Conservation (phyloP, 1,140 invertebrate species). For the Meloidogyne hapla region DNA sequence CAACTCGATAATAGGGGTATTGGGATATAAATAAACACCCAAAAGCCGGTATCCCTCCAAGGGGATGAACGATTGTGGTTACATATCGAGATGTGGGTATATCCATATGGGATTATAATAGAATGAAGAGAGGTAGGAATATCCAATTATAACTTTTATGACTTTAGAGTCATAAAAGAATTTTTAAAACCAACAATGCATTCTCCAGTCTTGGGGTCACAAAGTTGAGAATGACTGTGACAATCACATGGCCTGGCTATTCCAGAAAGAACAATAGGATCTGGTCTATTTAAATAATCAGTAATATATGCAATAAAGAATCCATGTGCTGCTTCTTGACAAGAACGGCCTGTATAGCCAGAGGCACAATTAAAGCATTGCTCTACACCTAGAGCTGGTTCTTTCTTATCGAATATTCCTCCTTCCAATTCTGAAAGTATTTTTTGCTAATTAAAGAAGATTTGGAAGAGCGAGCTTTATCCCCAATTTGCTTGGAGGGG, state of each 20-base stretch:
- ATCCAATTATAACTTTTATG: too few species aligned
- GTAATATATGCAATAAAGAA: conserved; percentile 75
- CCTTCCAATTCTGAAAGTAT: conserved; percentile 64
- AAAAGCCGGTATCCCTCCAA: too few species aligned
- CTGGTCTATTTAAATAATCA: conserved; percentile 69
- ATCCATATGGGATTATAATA: too few species aligned
- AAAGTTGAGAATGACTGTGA: conserved; percentile 76
- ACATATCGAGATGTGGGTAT: too few species aligned
- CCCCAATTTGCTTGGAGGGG: too few species aligned
- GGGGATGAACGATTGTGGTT: too few species aligned
- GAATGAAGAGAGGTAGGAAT: too few species aligned
- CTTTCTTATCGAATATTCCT: conserved; percentile 28
- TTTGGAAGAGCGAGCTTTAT: conserved; percentile 60
- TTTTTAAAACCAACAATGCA: conserved; percentile 71
- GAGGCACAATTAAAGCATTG: conserved; percentile 75
- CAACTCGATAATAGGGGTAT: too few species aligned
- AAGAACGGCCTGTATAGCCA: conserved; percentile 57
- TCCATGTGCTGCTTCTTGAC: conserved; percentile 76
- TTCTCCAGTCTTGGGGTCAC: conserved; percentile 79
- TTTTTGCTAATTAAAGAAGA: too few species aligned
- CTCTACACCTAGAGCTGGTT: conserved; percentile 81
- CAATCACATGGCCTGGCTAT: conserved; percentile 78
- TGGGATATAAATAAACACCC: too few species aligned
- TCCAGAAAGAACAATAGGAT: conserved; percentile 75
- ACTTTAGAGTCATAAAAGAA: too few species aligned